Evolutionary conservation across 1,140 invertebrate genomes (phyloP), one percentile per base, ranked within the genome.

Genomic region (Hylyphantes graminicola): DNA sequence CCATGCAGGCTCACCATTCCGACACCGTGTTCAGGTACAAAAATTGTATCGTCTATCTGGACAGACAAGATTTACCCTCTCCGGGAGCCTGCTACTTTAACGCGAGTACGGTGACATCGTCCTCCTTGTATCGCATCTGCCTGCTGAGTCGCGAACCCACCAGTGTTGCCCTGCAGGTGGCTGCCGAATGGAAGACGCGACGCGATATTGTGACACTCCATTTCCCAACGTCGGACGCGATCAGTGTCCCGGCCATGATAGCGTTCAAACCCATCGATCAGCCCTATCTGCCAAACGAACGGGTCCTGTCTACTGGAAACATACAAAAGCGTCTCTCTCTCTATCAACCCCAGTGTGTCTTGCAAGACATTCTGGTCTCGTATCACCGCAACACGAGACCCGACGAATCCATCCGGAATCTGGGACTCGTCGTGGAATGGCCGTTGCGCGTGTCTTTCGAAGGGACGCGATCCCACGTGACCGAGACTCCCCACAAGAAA

Each of bases 21-120:
- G 68, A 72, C 54, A 15, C n/a, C 50, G 48, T 72, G 9, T 72
- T 72, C 15, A 50, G 50, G 35, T 72, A 72, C 68, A 72, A 72
- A 54, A 72, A 72, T 17, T 51, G 48, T 1, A 17, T 72, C 0
- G 6, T 72, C 13, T 72, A 72, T 53, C 54, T 72, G 68, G 50
- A 72, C 15, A 50, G 48, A n/a, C 2, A 72, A 2, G 68, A 72
- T 53, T 72, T 72, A 54, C 68, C 68, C 9, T 72, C 13, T 72
- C 68, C 68, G 13, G 68, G 68, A 10, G 67, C 48, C 7, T 72
- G 68, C 48, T 72, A 72, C 48, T 72, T 72, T 72, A 12, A 50
- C 9, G 15, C 50, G 0, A 17, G 17, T 4, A n/a, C n/a, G n/a
- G n/a, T n/a, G 12, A 6, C 5, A 11, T 8, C 7, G 13, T 17